phyloP scores from a whole-genome alignment of 2,113 vertebrate genomes.

The Phycodurus eques region DNA sequence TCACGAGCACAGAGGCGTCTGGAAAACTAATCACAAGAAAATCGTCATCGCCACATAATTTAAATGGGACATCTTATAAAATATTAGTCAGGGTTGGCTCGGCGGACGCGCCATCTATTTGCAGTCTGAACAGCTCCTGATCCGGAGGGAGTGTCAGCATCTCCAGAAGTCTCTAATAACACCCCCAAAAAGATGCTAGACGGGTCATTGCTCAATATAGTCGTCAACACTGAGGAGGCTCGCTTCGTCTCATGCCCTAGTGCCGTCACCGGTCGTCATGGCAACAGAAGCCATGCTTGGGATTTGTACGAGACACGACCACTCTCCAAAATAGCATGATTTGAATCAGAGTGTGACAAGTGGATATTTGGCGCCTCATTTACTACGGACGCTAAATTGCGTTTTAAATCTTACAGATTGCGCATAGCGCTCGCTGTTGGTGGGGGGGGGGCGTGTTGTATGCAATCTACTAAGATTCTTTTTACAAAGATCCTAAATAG shows the following conservation, averaged over 20 bases:
- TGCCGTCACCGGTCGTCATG: neutral
- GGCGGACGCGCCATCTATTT: neutral
- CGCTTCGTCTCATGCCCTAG: neutral
- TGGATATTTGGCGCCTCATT: too few species aligned
- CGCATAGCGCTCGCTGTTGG: too few species aligned
- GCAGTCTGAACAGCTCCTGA: neutral
- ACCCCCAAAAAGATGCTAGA: neutral
- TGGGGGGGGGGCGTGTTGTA: too few species aligned
- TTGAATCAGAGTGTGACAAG: too few species aligned
- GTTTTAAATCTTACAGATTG: too few species aligned
- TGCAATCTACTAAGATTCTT: too few species aligned
- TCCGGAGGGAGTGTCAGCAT: neutral
- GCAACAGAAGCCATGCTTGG: neutral
- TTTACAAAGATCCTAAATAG: too few species aligned
- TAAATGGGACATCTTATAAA: too few species aligned
- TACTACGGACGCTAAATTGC: too few species aligned
- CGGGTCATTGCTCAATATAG: neutral
- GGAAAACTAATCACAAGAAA: neutral
- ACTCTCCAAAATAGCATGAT: too few species aligned
- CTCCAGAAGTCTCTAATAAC: neutral
- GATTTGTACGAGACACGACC: neutral
- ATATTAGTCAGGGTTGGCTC: too few species aligned
- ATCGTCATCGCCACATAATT: neutral
- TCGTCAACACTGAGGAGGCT: neutral
- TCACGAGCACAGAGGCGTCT: neutral